A percentile compares a stretch with the other conserved stretches of the same genome.
Conservation (phyloP, 2,113 vertebrate species). For the Podarcis cretensis region DNA sequence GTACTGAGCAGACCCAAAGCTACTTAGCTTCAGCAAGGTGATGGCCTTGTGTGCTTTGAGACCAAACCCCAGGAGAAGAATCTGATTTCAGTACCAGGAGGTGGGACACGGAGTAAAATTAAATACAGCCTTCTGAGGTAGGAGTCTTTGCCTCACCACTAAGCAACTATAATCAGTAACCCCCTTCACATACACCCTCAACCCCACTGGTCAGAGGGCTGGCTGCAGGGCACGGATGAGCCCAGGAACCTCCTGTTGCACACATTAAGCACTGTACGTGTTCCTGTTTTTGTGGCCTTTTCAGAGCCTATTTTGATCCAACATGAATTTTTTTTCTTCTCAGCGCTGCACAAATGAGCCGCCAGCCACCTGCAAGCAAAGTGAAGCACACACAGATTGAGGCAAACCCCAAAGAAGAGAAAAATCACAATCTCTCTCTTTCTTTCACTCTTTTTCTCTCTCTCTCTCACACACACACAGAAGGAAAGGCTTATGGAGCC, state of each 20-base stretch:
- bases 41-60: neutral
- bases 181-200: neutral
- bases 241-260: neutral
- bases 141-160: neutral
- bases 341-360: neutral
- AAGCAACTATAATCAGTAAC: neutral
- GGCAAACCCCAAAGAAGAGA: neutral
- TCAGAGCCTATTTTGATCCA: neutral
- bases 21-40: neutral
- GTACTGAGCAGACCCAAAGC: neutral
- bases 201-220: neutral
- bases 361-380: constrained; percentile 44
- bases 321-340: neutral
- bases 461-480: neutral
- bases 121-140: neutral
- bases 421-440: neutral
- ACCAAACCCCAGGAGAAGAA: neutral
- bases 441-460: too few species aligned
- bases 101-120: too few species aligned
- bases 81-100: neutral
- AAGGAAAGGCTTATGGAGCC: neutral
- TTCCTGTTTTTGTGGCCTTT: constrained; percentile 1
- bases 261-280: neutral
- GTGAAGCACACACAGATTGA: constrained; percentile 7
- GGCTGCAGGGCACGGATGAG: neutral